Conservation (phyloP, 2,113 vertebrate species). For the Chloebia gouldiae region DNA sequence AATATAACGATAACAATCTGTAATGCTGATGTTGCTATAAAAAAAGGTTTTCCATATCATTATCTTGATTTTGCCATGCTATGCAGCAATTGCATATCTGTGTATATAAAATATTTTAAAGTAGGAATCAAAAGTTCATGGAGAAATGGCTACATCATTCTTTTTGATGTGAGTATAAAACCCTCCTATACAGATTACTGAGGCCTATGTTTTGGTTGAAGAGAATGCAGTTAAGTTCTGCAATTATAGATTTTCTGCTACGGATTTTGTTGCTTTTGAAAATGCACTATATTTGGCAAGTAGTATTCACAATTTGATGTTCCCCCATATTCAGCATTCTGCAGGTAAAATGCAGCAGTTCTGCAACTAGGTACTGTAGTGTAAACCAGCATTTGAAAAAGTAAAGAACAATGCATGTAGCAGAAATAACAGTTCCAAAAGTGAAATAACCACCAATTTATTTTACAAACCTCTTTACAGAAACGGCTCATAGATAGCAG, state of each 20-base stretch:
- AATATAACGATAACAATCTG: not conserved
- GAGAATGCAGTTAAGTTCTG: not conserved
- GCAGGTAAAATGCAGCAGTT: not conserved
- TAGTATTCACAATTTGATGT: not conserved
- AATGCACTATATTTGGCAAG: not conserved
- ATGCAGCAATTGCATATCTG: not conserved
- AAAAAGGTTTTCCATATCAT: not conserved
- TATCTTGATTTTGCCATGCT: not conserved
- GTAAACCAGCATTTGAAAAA: not conserved
- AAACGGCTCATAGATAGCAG: conserved; percentile 80
- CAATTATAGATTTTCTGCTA: not conserved
- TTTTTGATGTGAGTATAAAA: not conserved
- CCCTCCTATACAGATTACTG: not conserved
- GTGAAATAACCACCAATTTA: not conserved
- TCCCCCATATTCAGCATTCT: not conserved
- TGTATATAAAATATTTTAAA: not conserved
- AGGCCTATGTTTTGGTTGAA: not conserved
- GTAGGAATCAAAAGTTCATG: not conserved
- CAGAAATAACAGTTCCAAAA: not conserved
- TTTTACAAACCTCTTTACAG: conserved; percentile 51
- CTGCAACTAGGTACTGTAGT: not conserved
- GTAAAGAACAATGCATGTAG: not conserved
- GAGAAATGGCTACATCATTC: not conserved
- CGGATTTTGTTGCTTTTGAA: not conserved
- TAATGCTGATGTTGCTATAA: not conserved